Base-by-base conservation (phyloP, 2,113 vertebrate species). In the Malurus melanocephalus region DNA sequence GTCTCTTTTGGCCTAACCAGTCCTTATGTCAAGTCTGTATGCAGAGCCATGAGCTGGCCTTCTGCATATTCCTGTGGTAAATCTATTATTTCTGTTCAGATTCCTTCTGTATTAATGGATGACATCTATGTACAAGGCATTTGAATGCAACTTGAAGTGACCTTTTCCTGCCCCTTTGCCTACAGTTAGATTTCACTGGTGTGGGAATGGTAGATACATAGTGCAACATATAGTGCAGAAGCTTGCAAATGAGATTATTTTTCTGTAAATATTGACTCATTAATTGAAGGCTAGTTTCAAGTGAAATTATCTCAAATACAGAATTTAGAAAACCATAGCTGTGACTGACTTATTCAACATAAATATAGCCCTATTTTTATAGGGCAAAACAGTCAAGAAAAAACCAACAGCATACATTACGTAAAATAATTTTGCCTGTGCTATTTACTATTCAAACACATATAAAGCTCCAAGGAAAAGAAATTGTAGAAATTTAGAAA, bases 401-500 rank as follows among this genome's bases (percentile, higher is more conserved):
- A 32, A 27, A 51, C 7, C 7, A 9, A 33, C 45, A 33, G 45
- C 26, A 27, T 11, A n/a, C 9, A 59, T 27, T 42, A 35, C 4
- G 11, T 15, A 81, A 92, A 88, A 43, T 67, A n/a, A 69, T 38
- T 76, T 82, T 89, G 30, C 30, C 32, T 43, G 22, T 40, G 75
- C n/a, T 75, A 89, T 56, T 52, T 85, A 48, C 49, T 87, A 56
- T 75, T 57, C 59, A 85, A 88, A 92, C 42, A 79, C 15, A 64
- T 23, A 76, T 45, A 93, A 93, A 91, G 55, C 69, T 88, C 53
- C 64, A 90, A 83, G 82, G 80, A 75, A 88, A 93, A 95, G 51
- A 93, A 95, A 85, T 69, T 33, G 67, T 22, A 93, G 67, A 92
- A 81, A 89, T 75, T 80, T 65, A 88, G 57, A 95, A 91, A 82